These are phyloP conservation scores for Orchesella flavescens DNA, from an alignment of 2,888 invertebrate genomes.

Conservation along the genomic window DNA sequence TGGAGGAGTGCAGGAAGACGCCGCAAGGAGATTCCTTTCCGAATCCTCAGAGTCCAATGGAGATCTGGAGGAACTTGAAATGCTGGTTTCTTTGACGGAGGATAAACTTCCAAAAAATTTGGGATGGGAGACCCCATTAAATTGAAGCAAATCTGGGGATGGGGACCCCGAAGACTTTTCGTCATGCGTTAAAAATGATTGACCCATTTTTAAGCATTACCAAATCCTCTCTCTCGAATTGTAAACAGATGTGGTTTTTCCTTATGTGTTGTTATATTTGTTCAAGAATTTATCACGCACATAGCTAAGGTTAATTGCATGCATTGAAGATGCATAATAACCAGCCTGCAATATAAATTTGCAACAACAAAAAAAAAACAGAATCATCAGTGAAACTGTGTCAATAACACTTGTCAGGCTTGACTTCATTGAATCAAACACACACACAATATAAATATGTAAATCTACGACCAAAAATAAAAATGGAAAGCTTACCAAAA, in stretches of 20 bases:
- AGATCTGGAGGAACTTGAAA: slow-evolving; percentile 35
- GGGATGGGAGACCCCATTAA: slow-evolving; percentile 32
- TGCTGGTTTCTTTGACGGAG: slow-evolving; percentile 43
- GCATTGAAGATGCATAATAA: slow-evolving; percentile 52
- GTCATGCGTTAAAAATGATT: slow-evolving; percentile 60
- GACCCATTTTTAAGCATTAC: slow-evolving; percentile 57
- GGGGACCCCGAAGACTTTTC: slow-evolving; percentile 53
- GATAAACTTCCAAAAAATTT: slow-evolving; percentile 55
- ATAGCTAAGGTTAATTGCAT: slow-evolving; percentile 44
- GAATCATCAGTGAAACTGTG: too few relatives aligned
- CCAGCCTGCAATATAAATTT: slow-evolving; percentile 33
- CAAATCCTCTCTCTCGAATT: background rate
- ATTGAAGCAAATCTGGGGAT: slow-evolving; percentile 50
- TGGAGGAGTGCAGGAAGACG: slow-evolving; percentile 15
- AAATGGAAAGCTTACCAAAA: slow-evolving; percentile 38
- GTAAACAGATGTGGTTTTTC: too few relatives aligned
- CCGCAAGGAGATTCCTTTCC: slow-evolving; percentile 18
- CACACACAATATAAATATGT: too few relatives aligned
- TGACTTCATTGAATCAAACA: too few relatives aligned
- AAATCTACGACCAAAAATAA: too few relatives aligned
- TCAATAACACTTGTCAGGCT: too few relatives aligned
- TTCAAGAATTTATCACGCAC: slow-evolving; percentile 29
- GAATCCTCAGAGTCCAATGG: slow-evolving; percentile 22
- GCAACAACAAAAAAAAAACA: background rate
- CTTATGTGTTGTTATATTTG: slow-evolving; percentile 13